Conservation (phyloP, 2,888 invertebrate species). For the Clunio marinus region DNA sequence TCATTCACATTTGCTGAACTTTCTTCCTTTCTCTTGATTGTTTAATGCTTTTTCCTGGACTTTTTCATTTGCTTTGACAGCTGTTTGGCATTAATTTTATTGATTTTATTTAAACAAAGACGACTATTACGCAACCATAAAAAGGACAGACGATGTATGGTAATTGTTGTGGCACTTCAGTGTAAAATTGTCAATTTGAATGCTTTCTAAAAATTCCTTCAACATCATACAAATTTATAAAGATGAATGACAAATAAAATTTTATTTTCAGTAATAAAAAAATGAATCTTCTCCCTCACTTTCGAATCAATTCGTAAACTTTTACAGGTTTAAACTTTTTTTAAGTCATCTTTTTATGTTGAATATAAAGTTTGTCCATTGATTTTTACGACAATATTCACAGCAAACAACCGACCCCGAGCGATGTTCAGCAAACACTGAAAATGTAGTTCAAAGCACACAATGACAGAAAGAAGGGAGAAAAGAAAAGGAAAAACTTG, state of each 20-base stretch:
- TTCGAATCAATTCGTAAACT: not conserved
- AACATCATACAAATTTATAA: too few relatives aligned
- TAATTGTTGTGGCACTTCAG: too few relatives aligned
- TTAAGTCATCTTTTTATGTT: not conserved
- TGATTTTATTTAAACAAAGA: not conserved
- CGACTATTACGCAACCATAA: constrained; percentile 19
- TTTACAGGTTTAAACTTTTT: too few relatives aligned
- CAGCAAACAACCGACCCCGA: not conserved
- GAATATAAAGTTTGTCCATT: not conserved
- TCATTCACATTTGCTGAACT: not conserved
- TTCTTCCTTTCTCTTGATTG: not conserved
- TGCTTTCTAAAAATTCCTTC: too few relatives aligned
- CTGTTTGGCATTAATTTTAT: constrained; percentile 16
- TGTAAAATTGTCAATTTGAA: too few relatives aligned
- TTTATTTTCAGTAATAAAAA: not conserved
- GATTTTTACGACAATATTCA: constrained; percentile 16
- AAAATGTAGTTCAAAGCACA: not conserved
- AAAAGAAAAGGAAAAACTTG: not conserved
- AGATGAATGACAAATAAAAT: too few relatives aligned
- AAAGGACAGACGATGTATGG: too few relatives aligned
- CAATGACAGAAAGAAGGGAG: not conserved
- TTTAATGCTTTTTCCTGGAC: not conserved
- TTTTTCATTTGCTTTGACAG: constrained; percentile 9
- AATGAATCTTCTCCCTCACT: not conserved
- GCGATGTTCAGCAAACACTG: constrained; percentile 31